Conservation (phyloP, 2,797 vertebrate genomes). For the Lutjanus argentimaculatus region DNA sequence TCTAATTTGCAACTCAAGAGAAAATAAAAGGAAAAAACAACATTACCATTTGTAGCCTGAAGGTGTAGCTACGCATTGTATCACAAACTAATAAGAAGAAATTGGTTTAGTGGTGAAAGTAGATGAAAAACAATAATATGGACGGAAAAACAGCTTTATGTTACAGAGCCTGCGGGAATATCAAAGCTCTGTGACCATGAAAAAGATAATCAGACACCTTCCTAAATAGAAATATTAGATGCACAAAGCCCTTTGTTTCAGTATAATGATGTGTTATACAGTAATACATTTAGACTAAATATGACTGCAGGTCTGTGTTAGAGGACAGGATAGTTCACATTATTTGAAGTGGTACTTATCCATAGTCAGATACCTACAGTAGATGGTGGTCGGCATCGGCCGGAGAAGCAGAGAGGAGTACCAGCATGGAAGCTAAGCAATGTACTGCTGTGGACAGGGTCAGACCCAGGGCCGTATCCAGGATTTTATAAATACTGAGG, state of each 20-base stretch:
- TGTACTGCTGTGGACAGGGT: too few species aligned
- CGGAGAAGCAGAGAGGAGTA: too few species aligned
- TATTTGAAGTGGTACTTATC: too few species aligned
- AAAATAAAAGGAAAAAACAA: conserved; percentile 49
- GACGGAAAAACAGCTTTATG: conserved; percentile 36
- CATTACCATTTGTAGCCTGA: conserved; percentile 44
- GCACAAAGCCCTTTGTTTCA: conserved; percentile 20
- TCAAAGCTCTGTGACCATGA: conserved; percentile 14
- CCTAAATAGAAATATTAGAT: conserved; percentile 32
- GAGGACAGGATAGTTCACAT: not conserved
- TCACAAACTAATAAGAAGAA: conserved; percentile 49
- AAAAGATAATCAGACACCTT: conserved; percentile 42
- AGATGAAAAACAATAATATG: conserved; percentile 41
- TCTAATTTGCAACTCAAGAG: conserved; percentile 39
- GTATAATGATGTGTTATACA: not conserved
- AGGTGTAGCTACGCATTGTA: conserved; percentile 36
- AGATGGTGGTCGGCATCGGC: too few species aligned
- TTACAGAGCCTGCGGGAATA: conserved; percentile 44
- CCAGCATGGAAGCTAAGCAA: too few species aligned
- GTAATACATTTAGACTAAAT: conserved; percentile 6
- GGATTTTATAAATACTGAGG: too few species aligned
- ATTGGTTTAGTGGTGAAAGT: conserved; percentile 26
- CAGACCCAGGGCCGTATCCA: too few species aligned
- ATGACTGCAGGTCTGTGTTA: not conserved
- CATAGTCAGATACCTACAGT: too few species aligned